Evolutionary conservation across 2,797 vertebrate species (phyloP), one percentile per base, ranked within the genome.

Genomic region (Chrosomus eos): DNA sequence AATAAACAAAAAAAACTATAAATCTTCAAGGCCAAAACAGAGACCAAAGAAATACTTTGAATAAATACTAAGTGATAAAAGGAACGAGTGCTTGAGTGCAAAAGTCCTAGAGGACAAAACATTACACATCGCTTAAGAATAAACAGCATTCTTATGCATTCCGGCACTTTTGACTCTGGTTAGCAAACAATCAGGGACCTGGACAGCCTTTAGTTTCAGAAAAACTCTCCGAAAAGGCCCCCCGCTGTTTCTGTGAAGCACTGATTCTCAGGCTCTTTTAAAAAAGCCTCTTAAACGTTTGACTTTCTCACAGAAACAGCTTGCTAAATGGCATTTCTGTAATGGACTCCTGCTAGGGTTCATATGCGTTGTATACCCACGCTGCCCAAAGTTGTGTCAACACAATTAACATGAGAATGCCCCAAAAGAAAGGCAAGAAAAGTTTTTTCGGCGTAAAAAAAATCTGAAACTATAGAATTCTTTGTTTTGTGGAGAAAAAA

Each of bases 391-490:
- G 95, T 96, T 95, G 95, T 95, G 95, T 96, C 95, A 96, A 96
- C 95, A 95, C 76, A 80, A 96, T 96, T 97, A 95, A 90, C 96
- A 97, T 96, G 85, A 95, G 91, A 97, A 97, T 94, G 90, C 90
- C 71, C 68, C 75, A 7, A 88, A 92, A 95, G 94, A 93, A 95
- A 94, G 89, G 90, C 89, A 80, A 90, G 90, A 85, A 94, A 96
- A 95, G 94, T 90, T 93, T 96, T 95, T 88, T 93, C 92, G 91
- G 90, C 94, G 92, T 95, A 18, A 95, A 96, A 96, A 95, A 96
- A 95, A 95, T 95, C 94, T 90, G 91, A 95, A 96, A 96, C 95
- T 95, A 96, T 96, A 92, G 95, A 96, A 96, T 95, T 96, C 95
- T 96, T 97, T 97, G 96, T 97, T 95, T 92, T 85, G 93, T 38